These are phyloP conservation scores for Lydus trimaculatus DNA, from an alignment of 2,888 invertebrate species.

Conservation along the genomic window DNA sequence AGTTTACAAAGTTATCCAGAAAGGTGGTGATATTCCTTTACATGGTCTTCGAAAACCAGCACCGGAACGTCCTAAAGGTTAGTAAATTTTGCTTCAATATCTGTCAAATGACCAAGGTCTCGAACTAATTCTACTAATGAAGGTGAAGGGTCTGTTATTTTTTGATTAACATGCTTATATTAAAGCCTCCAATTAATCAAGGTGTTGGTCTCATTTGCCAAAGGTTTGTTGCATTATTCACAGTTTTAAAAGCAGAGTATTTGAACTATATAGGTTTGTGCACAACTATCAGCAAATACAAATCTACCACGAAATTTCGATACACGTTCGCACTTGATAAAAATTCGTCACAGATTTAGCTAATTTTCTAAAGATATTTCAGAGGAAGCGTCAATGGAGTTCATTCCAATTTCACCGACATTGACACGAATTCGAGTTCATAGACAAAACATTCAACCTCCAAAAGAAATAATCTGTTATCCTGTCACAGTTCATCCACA, in stretches of 20 bases:
- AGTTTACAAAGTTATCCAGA: slow-evolving; percentile 88
- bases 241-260: slow-evolving; percentile 18
- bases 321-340: not conserved
- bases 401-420: slow-evolving; percentile 82
- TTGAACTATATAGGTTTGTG: slow-evolving; percentile 28
- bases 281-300: not conserved
- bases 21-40: slow-evolving; percentile 93
- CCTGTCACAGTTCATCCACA: slow-evolving; percentile 62
- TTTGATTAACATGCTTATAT: slow-evolving; percentile 9
- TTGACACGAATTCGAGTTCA: slow-evolving; percentile 81
- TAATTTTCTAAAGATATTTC: slow-evolving; percentile 13
- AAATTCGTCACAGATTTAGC: not conserved
- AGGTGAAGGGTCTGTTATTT: slow-evolving; percentile 12
- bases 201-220: slow-evolving; percentile 21
- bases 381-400: slow-evolving; percentile 82
- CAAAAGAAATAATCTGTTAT: slow-evolving; percentile 69
- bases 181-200: slow-evolving; percentile 14
- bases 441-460: slow-evolving; percentile 65
- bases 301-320: not conserved
- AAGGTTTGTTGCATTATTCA: slow-evolving; percentile 26
- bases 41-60: slow-evolving; percentile 91
- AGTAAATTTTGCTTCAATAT: not conserved
- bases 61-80: slow-evolving; percentile 83
- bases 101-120: not conserved
- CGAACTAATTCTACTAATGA: slow-evolving; percentile 20